Percentiles rank a stretch among this genome's conserved stretches.
Evolutionary conservation across 2,797 vertebrate species (phyloP).

Genomic region (Enteromius anoplus): DNA sequence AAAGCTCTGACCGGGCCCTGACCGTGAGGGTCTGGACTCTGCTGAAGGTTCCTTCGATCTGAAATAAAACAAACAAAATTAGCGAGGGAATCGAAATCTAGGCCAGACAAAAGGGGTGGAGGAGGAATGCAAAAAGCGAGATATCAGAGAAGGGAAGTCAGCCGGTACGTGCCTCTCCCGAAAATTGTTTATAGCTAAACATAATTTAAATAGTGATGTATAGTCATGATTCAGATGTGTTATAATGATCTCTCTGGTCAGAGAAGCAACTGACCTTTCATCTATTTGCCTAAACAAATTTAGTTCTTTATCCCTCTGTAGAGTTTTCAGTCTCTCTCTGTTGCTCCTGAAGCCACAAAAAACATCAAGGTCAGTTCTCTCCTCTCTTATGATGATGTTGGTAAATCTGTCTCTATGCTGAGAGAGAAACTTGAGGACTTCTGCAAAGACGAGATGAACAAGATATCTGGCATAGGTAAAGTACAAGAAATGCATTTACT

Average conservation of each 20-base stretch:
- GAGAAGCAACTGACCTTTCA: background rate
- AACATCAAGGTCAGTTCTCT: constrained; percentile 30
- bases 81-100: no score
- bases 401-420: constrained; percentile 32
- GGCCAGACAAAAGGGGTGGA: no score
- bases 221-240: background rate
- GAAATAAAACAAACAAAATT: no score
- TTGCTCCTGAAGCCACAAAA: constrained; percentile 13
- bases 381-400: constrained; percentile 32
- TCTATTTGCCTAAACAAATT: background rate
- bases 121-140: no score
- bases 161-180: no score
- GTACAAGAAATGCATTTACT: background rate
- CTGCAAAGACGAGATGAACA: constrained; percentile 33
- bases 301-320: background rate
- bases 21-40: no score
- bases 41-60: no score
- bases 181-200: no score
- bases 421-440: constrained; percentile 38
- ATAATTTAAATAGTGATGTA: no score
- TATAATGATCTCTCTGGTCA: background rate
- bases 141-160: no score
- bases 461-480: constrained; percentile 43
- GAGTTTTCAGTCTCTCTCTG: background rate
- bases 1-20: no score